Evolutionary conservation across 1,140 invertebrate species (phyloP), one percentile per base, ranked within the genome.

Genomic region (Drosophila biarmipes): DNA sequence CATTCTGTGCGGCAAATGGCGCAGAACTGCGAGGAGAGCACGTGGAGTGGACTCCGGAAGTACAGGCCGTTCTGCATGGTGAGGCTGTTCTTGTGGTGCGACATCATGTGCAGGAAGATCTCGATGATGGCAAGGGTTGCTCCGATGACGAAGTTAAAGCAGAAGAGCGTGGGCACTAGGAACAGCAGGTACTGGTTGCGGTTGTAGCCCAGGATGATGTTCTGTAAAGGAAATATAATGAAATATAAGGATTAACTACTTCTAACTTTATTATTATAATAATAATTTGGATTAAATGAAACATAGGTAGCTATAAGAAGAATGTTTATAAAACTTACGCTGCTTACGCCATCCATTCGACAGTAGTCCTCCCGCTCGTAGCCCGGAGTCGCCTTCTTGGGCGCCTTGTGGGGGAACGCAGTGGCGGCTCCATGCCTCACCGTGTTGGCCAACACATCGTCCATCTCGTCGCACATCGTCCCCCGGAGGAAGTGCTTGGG

Each of bases 11-110:
- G 93, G 58, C 94, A 95, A 12, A 92, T 71, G 14, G 93, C 93
- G 69, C 94, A 95, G 77, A 94, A 94, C 66, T 94, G 93, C 2
- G 94, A 93, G 4, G 93, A 92, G 37, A 94, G 92, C 0, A 92
- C 90, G 61, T 94, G 93, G 56, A 94, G 90, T 0, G 94, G 94
- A 38, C 94, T 94, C 49, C 93, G 93, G 68, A 93, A 94, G 46
- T 93, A 94, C 6, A 94, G 86, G 12, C 91, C 91, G 35, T 92
- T 89, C 48, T 93, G 91, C 61, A 92, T 92, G 14, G 94, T 84
- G 14, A 75, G 74, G 40, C 92, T 92, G 62, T 94, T 94, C 74
- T 93, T 94, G 37, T 92, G 92, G 67, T 94, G 94, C 0, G 93
- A 92, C 93, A 93, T 92, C 29, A 92, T 90, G 69, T 95, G 94